Evolutionary conservation across 2,888 invertebrate genomes (phyloP).

Genomic region (Trissolcus japonicus): DNA sequence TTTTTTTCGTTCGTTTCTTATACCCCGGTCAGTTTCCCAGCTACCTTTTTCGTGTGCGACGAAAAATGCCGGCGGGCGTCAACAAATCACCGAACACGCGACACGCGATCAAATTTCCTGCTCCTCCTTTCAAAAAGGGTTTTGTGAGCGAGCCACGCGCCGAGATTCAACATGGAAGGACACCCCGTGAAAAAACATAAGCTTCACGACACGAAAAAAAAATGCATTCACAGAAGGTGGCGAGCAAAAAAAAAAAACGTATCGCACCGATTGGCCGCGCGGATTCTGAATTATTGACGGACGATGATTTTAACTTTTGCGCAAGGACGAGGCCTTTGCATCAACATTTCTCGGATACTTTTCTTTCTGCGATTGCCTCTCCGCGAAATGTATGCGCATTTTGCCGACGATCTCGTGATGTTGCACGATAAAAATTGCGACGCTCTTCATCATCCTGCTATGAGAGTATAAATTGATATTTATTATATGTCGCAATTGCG

Average conservation of each 20-base stretch:
- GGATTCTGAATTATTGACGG: constrained; percentile 30
- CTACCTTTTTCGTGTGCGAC: constrained; percentile 58
- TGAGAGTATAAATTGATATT: constrained; percentile 40
- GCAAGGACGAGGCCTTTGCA: constrained; percentile 49
- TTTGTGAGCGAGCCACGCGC: constrained; percentile 45
- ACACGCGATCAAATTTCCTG: constrained; percentile 72
- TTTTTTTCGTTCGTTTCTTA: constrained; percentile 17
- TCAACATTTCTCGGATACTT: constrained; percentile 55
- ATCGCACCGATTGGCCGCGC: neutral
- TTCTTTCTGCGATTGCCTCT: constrained; percentile 37
- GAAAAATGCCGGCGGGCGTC: constrained; percentile 57
- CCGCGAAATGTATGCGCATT: constrained; percentile 52
- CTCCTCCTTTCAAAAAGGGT: constrained; percentile 58
- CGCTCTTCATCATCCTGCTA: constrained; percentile 43
- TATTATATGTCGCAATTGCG: constrained; percentile 42
- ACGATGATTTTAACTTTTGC: constrained; percentile 24
- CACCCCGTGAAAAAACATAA: constrained; percentile 13
- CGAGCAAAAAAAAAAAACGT: neutral
- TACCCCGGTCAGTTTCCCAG: constrained; percentile 30
- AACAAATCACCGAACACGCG: constrained; percentile 70
- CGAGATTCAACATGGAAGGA: constrained; percentile 43
- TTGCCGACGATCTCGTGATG: constrained; percentile 51
- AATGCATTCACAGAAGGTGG: too few relatives aligned
- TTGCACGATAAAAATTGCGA: constrained; percentile 46
- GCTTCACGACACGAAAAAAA: neutral